Evolutionary conservation across 2,888 invertebrate genomes (phyloP), one percentile per base, ranked within the genome.

Genomic region (Lasius fuliginosus): DNA sequence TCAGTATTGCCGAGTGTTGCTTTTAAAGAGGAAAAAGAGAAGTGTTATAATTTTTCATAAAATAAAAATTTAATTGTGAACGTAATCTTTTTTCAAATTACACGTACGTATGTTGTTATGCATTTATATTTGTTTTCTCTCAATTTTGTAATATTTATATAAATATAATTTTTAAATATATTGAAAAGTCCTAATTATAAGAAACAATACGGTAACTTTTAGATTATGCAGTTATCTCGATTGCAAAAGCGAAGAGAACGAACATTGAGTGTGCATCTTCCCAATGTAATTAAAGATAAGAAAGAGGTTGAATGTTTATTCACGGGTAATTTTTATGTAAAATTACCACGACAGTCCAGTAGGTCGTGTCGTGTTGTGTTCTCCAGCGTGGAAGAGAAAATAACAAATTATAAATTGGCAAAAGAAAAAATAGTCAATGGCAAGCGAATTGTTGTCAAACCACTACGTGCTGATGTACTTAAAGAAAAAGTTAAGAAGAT

Each of bases 301-400:
- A 82, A 90, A 18, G 92, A 94, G 77, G 87, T 94, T 4, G 88
- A 88, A 27, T 82, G 87, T 11, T 87, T 94, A 1, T 93, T 94
- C 36, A 76, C 85, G 23, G 94, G 92, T 18, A 85, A 92, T 64
- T 87, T 92, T 11, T 86, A 85, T 82, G 85, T 94, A 2, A 92
- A 92, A 76, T 73, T 94, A 56, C 90, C 91, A 1, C 88, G 94
- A 62, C 92, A 94, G 64, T 86, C 92, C 1, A 82, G 88, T 0
- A 92, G 92, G 85, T 81, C 91, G 60, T 94, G 93, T 71, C 92
- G 92, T 42, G 92, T 94, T 0, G 75, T 93, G 73, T 94, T 94
- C 69, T 18, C 92, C 0, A 87, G 58, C 64, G 8, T 90, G 3
- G 86, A 92, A 3, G 92, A 94, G 0, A 92, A 91, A 75, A 64